These are phyloP conservation scores for Callyntrura guangdongensis DNA, from an alignment of 2,888 invertebrate genomes.

Conservation along the genomic window DNA sequence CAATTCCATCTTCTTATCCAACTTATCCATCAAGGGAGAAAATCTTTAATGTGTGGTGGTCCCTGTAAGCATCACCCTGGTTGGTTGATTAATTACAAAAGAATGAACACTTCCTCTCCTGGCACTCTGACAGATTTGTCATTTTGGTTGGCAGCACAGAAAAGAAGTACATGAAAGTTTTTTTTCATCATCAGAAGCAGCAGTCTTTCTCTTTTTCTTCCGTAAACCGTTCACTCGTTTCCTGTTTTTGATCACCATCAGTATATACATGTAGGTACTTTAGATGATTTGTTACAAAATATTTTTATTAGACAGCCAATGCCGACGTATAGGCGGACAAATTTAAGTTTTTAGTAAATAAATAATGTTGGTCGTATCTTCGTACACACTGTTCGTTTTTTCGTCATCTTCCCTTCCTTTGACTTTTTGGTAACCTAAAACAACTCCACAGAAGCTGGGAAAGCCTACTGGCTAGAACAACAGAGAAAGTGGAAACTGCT, in stretches of 20 bases:
- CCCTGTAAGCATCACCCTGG: not conserved
- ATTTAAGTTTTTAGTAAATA: too few species aligned
- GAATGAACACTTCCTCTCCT: not conserved
- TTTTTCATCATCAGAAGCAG: not conserved
- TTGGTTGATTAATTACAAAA: conserved; percentile 35
- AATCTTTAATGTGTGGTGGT: not conserved
- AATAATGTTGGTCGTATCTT: too few species aligned
- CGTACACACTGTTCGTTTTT: too few species aligned
- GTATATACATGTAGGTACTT: too few species aligned
- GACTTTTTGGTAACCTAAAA: not conserved
- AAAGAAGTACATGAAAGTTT: not conserved
- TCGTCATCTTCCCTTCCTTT: not conserved
- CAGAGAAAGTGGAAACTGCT: not conserved
- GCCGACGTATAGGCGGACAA: too few species aligned
- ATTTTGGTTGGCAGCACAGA: not conserved
- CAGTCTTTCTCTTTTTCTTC: too few species aligned
- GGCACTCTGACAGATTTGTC: not conserved
- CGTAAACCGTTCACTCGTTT: too few species aligned
- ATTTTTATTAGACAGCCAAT: too few species aligned
- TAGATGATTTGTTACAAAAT: too few species aligned
- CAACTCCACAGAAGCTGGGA: not conserved
- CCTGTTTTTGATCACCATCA: too few species aligned
- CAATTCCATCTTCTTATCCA: not conserved
- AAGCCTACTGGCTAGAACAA: not conserved
- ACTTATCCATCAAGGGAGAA: not conserved